Base-by-base conservation (phyloP, 2,797 vertebrate species). In the Mareca strepera region DNA sequence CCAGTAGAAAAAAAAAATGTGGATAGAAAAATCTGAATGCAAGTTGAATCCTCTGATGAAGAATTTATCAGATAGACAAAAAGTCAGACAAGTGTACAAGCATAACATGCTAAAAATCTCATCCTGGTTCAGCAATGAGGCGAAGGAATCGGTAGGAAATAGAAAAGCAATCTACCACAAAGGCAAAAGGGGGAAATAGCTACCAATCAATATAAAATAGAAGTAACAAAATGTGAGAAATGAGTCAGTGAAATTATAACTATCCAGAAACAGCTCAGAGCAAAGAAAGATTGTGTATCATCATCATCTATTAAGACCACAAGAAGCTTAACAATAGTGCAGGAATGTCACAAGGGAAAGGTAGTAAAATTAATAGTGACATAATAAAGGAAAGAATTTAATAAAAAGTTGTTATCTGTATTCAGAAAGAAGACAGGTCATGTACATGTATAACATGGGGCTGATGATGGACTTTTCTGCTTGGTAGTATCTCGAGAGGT, bases 171-270 rank as follows among this genome's bases (percentile, higher is more conserved):
- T 59, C 44, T 64, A 14, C 52, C 3, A 4, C 11, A 81, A 48
- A 37, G 46, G 11, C 60, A 17, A 75, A 92, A 78, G 20, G 31
- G 9, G 4, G 8, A 82, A 89, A 93, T 3, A 6, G 13, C 31
- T 91, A 12, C 21, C 58, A 75, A 48, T 35, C 82, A 52, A 59
- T 28, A 29, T 14, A 56, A 87, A 76, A 55, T 12, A 76, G 74
- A 93, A 86, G 23, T 41, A 88, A 83, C 12, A 69, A 75, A 74
- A 33, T 56, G 15, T 44, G 16, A 96, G 12, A 88, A 91, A 81
- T 72, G 13, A 83, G 9, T 70, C 67, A 77, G 22, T 64, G 53
- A 83, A 86, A 91, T 91, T n/a, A 68, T 28, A 92, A 66, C 12
- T 6, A 8, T 9, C 62, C 26, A 35, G 43, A 63, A 87, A 85